A percentile compares a stretch with the other conserved stretches of the same genome.
Evolutionary conservation across 2,797 vertebrate genomes (phyloP).

Genomic region (Sebastolobus alascanus): DNA sequence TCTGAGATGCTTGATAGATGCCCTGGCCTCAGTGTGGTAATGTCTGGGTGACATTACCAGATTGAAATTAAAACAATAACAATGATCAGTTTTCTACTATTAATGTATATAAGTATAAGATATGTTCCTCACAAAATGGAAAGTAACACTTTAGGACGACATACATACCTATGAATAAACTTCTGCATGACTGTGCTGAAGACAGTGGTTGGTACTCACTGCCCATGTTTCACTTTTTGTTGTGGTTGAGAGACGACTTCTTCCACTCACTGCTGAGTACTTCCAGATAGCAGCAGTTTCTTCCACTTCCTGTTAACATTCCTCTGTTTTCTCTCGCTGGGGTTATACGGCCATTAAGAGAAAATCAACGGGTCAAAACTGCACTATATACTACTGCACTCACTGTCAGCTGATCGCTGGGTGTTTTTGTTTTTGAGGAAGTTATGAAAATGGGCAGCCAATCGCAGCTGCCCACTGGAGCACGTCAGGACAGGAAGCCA

Average conservation of each 20-base stretch:
- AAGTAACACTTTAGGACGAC: neutral
- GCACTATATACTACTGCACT: conserved; percentile 21
- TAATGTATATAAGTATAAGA: neutral
- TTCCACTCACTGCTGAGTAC: conserved; percentile 32
- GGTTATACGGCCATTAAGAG: neutral
- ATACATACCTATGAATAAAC: conserved; percentile 70
- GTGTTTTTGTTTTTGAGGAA: conserved; percentile 83
- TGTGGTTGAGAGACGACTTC: conserved; percentile 38
- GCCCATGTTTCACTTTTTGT: conserved; percentile 67
- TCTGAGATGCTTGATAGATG: neutral
- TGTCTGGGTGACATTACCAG: neutral
- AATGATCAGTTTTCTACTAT: neutral
- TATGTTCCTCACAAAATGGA: conserved; percentile 6
- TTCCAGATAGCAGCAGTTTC: conserved; percentile 47
- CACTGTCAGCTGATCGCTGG: conserved; percentile 65
- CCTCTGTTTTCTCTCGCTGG: conserved; percentile 32
- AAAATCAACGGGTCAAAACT: conserved; percentile 11
- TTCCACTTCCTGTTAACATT: conserved; percentile 51
- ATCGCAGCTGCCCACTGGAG: conserved; percentile 52
- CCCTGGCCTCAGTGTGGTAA: neutral
- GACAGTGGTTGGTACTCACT: conserved; percentile 66
- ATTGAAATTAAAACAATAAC: neutral
- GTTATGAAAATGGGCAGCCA: conserved; percentile 72
- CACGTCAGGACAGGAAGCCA: conserved; percentile 83
- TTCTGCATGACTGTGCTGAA: conserved; percentile 50